A percentile compares a stretch with the other conserved stretches of the same genome.
Conservation (phyloP, 2,888 invertebrate species). For the Nemurella pictetii region DNA sequence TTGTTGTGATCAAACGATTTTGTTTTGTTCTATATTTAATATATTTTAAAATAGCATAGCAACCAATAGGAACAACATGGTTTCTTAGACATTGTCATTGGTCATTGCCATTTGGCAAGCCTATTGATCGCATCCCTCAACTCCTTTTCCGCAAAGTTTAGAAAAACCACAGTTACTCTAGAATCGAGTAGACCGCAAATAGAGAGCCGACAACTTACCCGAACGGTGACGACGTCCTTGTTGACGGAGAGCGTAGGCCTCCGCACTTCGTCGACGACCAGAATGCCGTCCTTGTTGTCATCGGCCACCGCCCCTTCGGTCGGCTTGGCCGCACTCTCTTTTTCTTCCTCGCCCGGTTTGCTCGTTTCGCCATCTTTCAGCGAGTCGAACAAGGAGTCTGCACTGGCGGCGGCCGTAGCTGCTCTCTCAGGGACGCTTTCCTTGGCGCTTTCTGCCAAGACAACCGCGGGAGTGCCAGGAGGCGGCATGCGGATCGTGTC, state of each 20-base stretch:
- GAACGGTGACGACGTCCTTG: conserved; percentile 45
- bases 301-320: conserved; percentile 45
- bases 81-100: too few relatives aligned
- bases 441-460: conserved; percentile 46
- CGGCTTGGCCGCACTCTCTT: too few relatives aligned
- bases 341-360: conserved; percentile 45
- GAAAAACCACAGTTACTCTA: too few relatives aligned
- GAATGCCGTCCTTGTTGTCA: conserved; percentile 45
- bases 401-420: conserved; percentile 54
- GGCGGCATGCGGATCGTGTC: conserved; percentile 64
- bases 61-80: too few relatives aligned
- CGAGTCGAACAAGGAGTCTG: conserved; percentile 49
- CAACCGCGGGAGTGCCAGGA: conserved; percentile 43
- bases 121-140: too few relatives aligned
- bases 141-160: too few relatives aligned
- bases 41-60: too few relatives aligned
- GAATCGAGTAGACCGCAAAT: too few relatives aligned
- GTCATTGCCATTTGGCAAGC: too few relatives aligned
- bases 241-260: conserved; percentile 44
- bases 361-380: conserved; percentile 60
- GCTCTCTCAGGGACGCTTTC: conserved; percentile 52
- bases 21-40: too few relatives aligned
- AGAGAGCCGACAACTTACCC: conserved; percentile 41
- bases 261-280: conserved; percentile 42
- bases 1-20: too few relatives aligned